phyloP scores from a whole-genome alignment of 2,888 invertebrate species.

The Platypus cylindrus region DNA sequence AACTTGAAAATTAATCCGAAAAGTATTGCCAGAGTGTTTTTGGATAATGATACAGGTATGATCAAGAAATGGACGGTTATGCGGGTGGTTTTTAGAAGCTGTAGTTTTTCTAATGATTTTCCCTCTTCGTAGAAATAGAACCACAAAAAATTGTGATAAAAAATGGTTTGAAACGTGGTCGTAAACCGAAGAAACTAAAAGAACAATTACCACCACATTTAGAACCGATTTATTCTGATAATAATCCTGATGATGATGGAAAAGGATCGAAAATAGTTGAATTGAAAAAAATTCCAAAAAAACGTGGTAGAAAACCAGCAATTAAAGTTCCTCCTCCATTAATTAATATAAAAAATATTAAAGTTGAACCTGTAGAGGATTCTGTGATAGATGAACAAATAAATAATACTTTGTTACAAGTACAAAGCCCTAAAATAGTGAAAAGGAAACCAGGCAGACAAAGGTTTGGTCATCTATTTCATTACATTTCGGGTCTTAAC shows the following conservation, averaged over 20 bases:
- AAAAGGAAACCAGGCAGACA: conserved; percentile 9
- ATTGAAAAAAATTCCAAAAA: conserved; percentile 18
- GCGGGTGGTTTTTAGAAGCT: conserved; percentile 10
- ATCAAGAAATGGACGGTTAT: too few species aligned
- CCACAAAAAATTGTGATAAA: conserved; percentile 29
- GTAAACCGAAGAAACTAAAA: conserved; percentile 14
- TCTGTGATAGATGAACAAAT: conserved; percentile 1
- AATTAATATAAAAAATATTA: conserved; percentile 20
- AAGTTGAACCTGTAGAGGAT: conserved; percentile 14
- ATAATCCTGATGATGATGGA: too few species aligned
- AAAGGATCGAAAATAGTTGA: conserved; percentile 21
- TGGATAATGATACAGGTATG: conserved; percentile 24
- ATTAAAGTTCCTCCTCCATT: conserved; percentile 15
- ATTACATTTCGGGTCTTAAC: too few species aligned
- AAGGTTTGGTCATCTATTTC: conserved; percentile 2
- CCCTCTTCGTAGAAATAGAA: conserved; percentile 9
- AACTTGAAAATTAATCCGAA: conserved; percentile 21
- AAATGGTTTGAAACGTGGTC: conserved; percentile 26
- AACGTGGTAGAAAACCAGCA: conserved; percentile 16
- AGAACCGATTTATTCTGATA: conserved; percentile 28
- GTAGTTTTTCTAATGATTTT: neutral
- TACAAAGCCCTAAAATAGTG: conserved; percentile 5
- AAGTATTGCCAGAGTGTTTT: conserved; percentile 24
- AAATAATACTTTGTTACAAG: neutral
- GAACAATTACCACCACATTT: conserved; percentile 26